These are phyloP conservation scores for Physeter macrocephalus DNA, from an alignment of 2,113 vertebrate species.

Conservation along the genomic window DNA sequence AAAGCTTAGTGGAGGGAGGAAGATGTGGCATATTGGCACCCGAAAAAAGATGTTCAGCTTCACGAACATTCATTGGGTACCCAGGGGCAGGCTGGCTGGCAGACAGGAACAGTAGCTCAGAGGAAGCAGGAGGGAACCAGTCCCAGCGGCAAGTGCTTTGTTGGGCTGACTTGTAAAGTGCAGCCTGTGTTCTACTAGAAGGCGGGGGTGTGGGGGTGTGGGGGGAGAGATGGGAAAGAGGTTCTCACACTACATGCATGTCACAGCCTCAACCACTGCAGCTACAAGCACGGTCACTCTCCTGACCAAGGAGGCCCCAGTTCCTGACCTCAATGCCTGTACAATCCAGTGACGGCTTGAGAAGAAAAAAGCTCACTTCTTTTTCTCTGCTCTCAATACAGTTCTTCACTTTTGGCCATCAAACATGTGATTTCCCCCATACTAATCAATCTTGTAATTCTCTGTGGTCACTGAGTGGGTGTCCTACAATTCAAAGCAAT, in stretches of 20 bases:
- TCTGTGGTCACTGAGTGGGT: no score
- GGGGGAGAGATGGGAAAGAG: background rate
- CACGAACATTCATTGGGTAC: background rate
- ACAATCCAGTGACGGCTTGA: no score
- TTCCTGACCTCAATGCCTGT: background rate
- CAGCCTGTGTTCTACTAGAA: background rate
- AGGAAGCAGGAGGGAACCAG: background rate
- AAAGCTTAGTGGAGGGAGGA: background rate
- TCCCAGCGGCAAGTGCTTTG: background rate
- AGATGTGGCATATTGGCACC: background rate
- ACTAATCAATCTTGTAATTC: background rate
- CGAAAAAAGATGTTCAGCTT: background rate
- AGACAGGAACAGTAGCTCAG: background rate
- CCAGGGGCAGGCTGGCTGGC: background rate
- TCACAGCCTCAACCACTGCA: background rate
- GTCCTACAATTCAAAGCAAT: background rate
- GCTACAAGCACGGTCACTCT: background rate
- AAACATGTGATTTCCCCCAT: background rate
- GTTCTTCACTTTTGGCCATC: background rate
- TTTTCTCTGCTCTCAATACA: background rate
- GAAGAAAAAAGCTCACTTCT: background rate
- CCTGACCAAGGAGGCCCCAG: accelerated
- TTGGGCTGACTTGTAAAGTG: background rate
- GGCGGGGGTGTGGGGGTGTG: background rate
- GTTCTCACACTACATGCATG: accelerated